Evolutionary conservation across 1,140 invertebrate genomes (phyloP), one percentile per base, ranked within the genome.

Genomic region (Thaumetopoea pityocampa): DNA sequence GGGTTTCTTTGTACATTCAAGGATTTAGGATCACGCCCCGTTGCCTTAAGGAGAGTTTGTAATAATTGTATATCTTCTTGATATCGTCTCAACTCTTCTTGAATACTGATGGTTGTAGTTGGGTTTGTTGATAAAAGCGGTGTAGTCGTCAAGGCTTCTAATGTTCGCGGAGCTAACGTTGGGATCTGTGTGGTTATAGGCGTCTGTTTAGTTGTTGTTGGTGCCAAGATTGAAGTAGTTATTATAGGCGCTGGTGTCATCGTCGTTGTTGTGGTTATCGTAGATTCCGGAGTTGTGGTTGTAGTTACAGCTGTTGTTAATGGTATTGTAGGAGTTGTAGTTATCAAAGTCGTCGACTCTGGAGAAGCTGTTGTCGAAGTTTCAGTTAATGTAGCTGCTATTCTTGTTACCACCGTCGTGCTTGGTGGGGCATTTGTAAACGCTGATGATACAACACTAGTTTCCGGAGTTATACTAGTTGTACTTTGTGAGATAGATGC

Each of bases 401-500:
- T 48, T 4, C 26, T 45, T 12, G 45, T 42, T 5, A 24, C 7
- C 12, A 5, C 19, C 17, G 32, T 10, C 22, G 41, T 43, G 1
- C 23, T 28, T 11, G 51, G 27, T 11, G 51, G 27, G n/a, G 23
- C 14, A 35, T 35, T 49, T n/a, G 26, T 52, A 17, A 27, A 18
- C 24, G 53, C 56, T 7, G 48, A 54, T 35, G 36, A 27, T 46
- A 58, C 45, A 9, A 51, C 26, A 20, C 41, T 51, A 18, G 45
- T 48, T 28, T 40, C 34, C 35, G 45, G 9, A 4, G 43, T 59
- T 19, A 52, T 55, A 47, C 49, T 50, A 18, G 48, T 34, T 41
- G 35, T 49, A 20, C 47, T 32, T 47, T 63, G 52, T 36, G 43
- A 29, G 10, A 51, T 60, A 24, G 68, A 67, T 37, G 41, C 45